Conservation (phyloP, 2,113 vertebrate genomes). For the Cariama cristata region DNA sequence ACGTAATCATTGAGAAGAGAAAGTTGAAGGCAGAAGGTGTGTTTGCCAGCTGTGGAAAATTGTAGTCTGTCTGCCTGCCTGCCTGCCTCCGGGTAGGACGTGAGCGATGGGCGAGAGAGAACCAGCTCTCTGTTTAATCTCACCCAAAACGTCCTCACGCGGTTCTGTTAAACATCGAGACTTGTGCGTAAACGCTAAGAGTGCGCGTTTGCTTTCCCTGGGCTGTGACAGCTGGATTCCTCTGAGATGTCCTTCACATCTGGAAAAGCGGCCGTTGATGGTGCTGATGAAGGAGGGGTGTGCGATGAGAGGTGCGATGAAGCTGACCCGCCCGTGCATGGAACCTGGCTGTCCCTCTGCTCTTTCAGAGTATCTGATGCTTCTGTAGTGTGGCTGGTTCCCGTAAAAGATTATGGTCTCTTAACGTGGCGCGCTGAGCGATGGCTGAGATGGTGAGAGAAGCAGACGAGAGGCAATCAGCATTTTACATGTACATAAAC, state of each 20-base stretch:
- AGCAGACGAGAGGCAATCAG: neutral
- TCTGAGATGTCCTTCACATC: rapidly evolving
- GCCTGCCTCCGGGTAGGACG: rapidly evolving
- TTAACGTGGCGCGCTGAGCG: neutral
- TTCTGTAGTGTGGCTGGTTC: neutral
- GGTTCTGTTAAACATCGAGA: rapidly evolving
- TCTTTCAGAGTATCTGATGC: neutral
- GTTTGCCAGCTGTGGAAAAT: neutral
- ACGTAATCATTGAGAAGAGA: neutral
- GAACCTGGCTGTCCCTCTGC: neutral
- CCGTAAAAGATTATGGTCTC: neutral
- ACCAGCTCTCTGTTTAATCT: neutral
- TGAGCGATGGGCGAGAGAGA: rapidly evolving
- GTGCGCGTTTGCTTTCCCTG: rapidly evolving
- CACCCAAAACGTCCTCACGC: rapidly evolving
- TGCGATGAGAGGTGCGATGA: neutral
- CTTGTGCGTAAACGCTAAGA: rapidly evolving
- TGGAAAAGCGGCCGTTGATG: neutral
- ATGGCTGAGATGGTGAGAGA: neutral
- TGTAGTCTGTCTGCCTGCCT: neutral
- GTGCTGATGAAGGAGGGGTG: neutral
- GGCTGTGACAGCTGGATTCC: neutral
- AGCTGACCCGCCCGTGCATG: neutral
- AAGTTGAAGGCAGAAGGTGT: neutral
- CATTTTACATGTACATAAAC: neutral